Evolutionary conservation across 2,797 vertebrate species (phyloP), one percentile per base, ranked within the genome.

Genomic region (Platyrinchus mystaceus): DNA sequence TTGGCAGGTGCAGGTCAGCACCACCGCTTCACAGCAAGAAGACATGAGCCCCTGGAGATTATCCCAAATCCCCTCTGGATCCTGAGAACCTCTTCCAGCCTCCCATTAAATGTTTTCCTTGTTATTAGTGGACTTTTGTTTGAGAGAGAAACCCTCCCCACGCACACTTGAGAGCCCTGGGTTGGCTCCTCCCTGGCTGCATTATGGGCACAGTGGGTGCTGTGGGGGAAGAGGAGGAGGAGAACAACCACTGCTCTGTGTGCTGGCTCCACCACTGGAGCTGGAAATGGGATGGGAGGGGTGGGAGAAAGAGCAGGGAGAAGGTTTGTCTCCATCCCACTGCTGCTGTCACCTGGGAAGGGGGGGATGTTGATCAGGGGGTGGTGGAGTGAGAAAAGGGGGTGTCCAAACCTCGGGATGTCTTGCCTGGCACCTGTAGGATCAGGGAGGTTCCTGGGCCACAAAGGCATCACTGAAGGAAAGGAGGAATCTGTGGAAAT

Each of bases 21-120:
- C 80, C 19, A 1, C 78, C 77, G 3, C 70, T 27, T 10, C 39
- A 2, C 94, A 85, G 83, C 83, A 58, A 89, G 88, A 84, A 89
- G 64, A 43, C 36, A 10, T 23, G 66, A 94, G 74, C 16, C 4
- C 6, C 7, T 32, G 68, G 34, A 77, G 84, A 76, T 32, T 43
- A 49, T 44, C 52, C 53, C 32, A 13, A 43, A 87, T 50, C 87
- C 88, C 50, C 73, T 73, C 71, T 81, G 41, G 21, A 28, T 5
- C 89, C 69, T 56, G 58, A 89, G 71, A 81, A 49, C 79, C 83
- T 90, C 62, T 94, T 52, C 89, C 58, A 80, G 86, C 59, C 69
- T 74, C 50, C 77, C 87, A 86, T 95, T 95, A 94, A 94, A 96
- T 0, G 52, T 75, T 89, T 94, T 92, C 78, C 76, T 95, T n/a